A percentile compares a stretch with the other conserved stretches of the same genome.
These are phyloP conservation scores for Pavo muticus DNA, from an alignment of 2,113 vertebrate genomes.

Conservation along the genomic window DNA sequence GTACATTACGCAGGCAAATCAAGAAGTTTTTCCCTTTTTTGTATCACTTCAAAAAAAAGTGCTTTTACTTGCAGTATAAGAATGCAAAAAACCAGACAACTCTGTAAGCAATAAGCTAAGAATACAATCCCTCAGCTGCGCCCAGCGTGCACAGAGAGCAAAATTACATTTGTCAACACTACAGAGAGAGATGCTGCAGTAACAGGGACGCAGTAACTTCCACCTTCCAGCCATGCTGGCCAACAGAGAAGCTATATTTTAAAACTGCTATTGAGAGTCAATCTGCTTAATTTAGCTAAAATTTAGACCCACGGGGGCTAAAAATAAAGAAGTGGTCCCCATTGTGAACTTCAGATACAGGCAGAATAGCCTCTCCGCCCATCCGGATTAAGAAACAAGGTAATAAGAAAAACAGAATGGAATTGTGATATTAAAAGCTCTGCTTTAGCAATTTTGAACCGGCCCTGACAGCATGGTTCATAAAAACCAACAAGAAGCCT, in stretches of 20 bases:
- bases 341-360: background rate
- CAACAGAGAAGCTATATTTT: background rate
- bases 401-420: background rate
- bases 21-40: background rate
- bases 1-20: background rate
- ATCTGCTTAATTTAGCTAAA: background rate
- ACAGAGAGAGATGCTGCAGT: background rate
- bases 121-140: background rate
- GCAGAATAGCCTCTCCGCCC: background rate
- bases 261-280: background rate
- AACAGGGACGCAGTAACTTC: background rate
- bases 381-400: background rate
- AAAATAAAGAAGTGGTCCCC: background rate
- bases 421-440: background rate
- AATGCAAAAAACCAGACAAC: background rate
- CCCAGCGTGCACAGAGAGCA: fast-evolving
- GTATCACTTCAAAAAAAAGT: background rate
- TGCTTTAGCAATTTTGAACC: background rate
- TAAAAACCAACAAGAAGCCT: background rate
- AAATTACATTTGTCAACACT: background rate
- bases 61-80: background rate
- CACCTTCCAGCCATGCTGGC: background rate
- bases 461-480: background rate
- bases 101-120: background rate
- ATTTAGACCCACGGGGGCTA: background rate